A percentile compares a stretch with the other conserved stretches of the same genome.
Evolutionary conservation across 2,113 vertebrate species (phyloP).

Genomic region (Sylvilagus bachmani): DNA sequence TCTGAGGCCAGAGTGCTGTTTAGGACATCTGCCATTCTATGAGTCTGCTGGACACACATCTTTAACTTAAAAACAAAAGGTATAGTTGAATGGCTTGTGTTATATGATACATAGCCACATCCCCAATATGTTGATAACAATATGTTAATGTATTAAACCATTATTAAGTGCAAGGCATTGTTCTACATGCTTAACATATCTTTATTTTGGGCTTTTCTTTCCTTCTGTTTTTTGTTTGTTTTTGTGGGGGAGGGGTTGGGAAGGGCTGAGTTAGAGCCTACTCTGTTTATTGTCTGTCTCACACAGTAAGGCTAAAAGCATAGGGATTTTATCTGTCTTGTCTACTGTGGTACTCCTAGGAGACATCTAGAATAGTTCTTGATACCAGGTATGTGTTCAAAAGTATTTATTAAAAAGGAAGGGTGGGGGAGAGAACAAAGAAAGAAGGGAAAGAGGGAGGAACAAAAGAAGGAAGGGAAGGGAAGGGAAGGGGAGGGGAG

Average conservation of each 20-base stretch:
- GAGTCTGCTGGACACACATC: too few species aligned
- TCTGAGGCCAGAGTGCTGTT: too few species aligned
- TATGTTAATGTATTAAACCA: background rate
- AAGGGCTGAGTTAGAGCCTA: too few species aligned
- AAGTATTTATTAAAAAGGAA: constrained; percentile 40
- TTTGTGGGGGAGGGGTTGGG: too few species aligned
- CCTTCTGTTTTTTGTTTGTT: too few species aligned
- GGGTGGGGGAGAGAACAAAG: background rate
- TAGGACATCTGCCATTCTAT: too few species aligned
- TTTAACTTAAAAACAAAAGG: too few species aligned
- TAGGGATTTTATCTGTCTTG: background rate
- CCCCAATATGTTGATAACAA: background rate
- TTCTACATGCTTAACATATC: background rate
- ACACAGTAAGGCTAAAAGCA: background rate
- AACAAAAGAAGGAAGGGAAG: background rate
- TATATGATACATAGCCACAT: background rate
- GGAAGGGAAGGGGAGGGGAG: too few species aligned
- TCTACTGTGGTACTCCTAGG: background rate
- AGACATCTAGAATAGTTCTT: constrained; percentile 3
- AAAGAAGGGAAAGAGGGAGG: background rate
- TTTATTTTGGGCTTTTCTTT: background rate
- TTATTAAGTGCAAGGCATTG: background rate
- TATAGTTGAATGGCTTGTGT: background rate
- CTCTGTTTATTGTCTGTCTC: background rate
- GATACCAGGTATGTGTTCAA: background rate